Percentiles rank a stretch among this genome's conserved stretches.
phyloP scores from a whole-genome alignment of 2,888 invertebrate species.

The Drosophila subsilvestris region DNA sequence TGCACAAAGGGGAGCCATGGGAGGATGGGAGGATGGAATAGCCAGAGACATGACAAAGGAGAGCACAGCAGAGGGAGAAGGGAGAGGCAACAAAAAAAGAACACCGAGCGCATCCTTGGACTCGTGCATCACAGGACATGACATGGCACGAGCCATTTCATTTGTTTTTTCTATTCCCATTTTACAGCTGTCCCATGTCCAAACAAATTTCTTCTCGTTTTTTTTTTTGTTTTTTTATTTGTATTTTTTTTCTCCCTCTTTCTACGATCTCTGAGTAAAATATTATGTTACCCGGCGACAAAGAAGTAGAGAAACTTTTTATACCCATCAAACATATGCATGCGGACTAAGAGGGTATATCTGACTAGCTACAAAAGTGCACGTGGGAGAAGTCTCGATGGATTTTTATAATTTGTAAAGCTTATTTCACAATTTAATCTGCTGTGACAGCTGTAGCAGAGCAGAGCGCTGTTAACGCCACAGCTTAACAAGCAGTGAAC shows the following conservation, averaged over 20 bases:
- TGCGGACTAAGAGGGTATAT: neutral
- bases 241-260: slow-evolving; percentile 35
- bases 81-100: slow-evolving; percentile 55
- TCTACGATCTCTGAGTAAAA: slow-evolving; percentile 70
- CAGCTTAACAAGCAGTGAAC: too few relatives aligned
- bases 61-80: neutral
- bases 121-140: slow-evolving; percentile 72
- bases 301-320: slow-evolving; percentile 49
- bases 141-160: slow-evolving; percentile 76
- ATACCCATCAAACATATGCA: slow-evolving; percentile 6
- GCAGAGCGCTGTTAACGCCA: too few relatives aligned
- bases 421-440: too few relatives aligned
- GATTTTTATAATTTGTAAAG: too few relatives aligned
- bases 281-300: slow-evolving; percentile 68
- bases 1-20: slow-evolving; percentile 15
- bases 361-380: neutral
- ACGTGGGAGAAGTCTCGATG: too few relatives aligned
- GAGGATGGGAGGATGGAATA: neutral
- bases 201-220: slow-evolving; percentile 65
- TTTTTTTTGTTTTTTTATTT: slow-evolving; percentile 17
- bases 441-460: too few relatives aligned
- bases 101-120: slow-evolving; percentile 52
- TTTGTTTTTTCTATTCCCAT: slow-evolving; percentile 67
- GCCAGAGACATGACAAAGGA: slow-evolving; percentile 55
- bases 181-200: slow-evolving; percentile 49